phyloP scores from a whole-genome alignment of 1,140 invertebrate species.

The Oncopeltus fasciatus region DNA sequence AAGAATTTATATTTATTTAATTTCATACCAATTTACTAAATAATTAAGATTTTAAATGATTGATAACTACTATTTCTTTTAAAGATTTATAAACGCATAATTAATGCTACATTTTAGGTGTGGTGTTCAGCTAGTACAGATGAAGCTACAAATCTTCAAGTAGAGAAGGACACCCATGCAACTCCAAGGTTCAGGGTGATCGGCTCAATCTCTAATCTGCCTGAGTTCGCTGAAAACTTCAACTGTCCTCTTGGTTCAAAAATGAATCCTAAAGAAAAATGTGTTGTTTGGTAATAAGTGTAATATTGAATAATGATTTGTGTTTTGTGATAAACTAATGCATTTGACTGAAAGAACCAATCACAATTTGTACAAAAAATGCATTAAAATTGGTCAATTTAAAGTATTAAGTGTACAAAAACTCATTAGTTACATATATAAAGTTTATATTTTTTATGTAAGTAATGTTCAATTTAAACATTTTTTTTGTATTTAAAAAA shows the following conservation, averaged over 20 bases:
- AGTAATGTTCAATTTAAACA: neutral
- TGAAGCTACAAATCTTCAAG: constrained; percentile 60
- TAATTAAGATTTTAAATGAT: no score
- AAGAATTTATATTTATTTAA: no score
- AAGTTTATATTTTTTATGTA: neutral
- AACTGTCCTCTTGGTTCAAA: constrained; percentile 56
- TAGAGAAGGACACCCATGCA: constrained; percentile 75
- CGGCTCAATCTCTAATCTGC: constrained; percentile 76
- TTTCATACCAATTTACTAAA: no score
- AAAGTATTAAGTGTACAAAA: constrained; percentile 6
- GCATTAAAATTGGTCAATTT: neutral
- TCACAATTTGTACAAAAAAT: neutral
- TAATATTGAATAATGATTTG: neutral
- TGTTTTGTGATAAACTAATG: neutral
- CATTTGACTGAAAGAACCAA: neutral
- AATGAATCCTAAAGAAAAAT: constrained; percentile 85
- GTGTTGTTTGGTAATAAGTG: constrained; percentile 71
- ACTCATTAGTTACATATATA: neutral
- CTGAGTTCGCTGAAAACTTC: constrained; percentile 75
- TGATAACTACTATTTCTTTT: no score
- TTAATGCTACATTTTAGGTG: no score
- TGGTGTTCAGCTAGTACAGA: constrained; percentile 73
- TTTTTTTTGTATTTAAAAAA: neutral
- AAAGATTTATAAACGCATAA: no score
- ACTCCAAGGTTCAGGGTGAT: constrained; percentile 68